Conservation (phyloP, 1,140 invertebrate genomes). For the Bombus sibiricus region DNA sequence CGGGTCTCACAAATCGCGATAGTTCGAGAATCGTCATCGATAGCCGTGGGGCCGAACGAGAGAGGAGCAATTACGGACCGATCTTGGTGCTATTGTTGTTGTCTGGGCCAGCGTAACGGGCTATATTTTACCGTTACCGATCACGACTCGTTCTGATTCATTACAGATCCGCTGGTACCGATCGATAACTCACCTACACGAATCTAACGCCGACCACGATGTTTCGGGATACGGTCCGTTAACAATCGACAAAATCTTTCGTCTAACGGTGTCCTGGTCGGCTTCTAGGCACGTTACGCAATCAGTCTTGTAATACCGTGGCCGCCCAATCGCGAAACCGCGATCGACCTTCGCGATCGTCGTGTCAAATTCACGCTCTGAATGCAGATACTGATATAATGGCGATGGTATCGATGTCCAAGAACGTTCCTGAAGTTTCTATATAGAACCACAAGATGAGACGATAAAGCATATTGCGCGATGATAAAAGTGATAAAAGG, state of each 20-base stretch:
- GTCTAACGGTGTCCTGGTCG: neutral
- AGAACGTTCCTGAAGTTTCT: neutral
- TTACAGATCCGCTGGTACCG: slow-evolving; percentile 41
- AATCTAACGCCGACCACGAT: slow-evolving; percentile 19
- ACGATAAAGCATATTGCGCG: neutral
- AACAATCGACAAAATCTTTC: neutral
- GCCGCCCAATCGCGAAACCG: neutral
- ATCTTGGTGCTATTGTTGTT: slow-evolving; percentile 41
- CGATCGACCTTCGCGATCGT: slow-evolving; percentile 15
- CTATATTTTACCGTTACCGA: slow-evolving; percentile 59
- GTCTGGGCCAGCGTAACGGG: slow-evolving; percentile 45
- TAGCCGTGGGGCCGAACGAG: slow-evolving; percentile 8
- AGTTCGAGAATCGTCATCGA: slow-evolving; percentile 22
- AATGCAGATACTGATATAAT: neutral
- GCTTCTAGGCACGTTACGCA: neutral
- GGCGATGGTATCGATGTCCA: slow-evolving; percentile 13
- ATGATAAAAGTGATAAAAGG: too few relatives aligned
- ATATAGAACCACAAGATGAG: neutral
- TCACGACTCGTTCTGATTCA: slow-evolving; percentile 55
- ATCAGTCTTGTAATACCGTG: neutral
- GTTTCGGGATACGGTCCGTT: slow-evolving; percentile 24
- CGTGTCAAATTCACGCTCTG: neutral
- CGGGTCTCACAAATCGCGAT: neutral
- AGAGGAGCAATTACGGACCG: slow-evolving; percentile 41
- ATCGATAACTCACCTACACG: slow-evolving; percentile 46